Percentiles rank a stretch among this genome's conserved stretches.
Conservation (phyloP, 2,888 invertebrate genomes). For the Meta bourneti region DNA sequence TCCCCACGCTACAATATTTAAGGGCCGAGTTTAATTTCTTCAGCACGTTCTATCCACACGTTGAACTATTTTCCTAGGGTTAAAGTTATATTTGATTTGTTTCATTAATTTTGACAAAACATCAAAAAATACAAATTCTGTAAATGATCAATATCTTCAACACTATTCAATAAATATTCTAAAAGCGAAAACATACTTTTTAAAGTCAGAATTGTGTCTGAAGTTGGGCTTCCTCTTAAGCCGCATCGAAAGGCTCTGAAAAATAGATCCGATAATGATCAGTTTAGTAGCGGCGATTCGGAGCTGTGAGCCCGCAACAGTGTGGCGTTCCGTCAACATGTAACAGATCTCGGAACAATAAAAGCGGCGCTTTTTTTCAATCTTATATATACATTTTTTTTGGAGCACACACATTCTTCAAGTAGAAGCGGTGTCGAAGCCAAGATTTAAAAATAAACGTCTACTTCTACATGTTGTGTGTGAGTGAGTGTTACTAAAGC, state of each 20-base stretch:
- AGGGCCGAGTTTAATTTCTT: background rate
- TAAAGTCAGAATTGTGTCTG: no score
- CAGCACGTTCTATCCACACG: background rate
- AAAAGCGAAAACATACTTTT: no score
- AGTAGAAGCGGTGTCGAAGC: slow-evolving; percentile 63
- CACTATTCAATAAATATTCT: no score
- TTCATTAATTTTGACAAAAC: no score
- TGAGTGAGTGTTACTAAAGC: slow-evolving; percentile 71
- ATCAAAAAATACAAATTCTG: no score
- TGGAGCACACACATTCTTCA: slow-evolving; percentile 60
- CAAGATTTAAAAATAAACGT: slow-evolving; percentile 76
- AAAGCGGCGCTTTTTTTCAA: slow-evolving; percentile 52
- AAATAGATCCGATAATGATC: slow-evolving; percentile 2
- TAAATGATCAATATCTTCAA: no score
- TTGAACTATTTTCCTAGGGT: background rate
- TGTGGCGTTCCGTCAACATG: background rate
- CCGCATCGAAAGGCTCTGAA: no score
- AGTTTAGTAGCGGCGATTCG: background rate
- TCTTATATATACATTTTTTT: slow-evolving; percentile 73
- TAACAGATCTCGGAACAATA: slow-evolving; percentile 63
- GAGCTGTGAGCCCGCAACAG: background rate
- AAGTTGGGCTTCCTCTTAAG: no score
- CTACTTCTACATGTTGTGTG: slow-evolving; percentile 75
- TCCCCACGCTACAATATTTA: no score
- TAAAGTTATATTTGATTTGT: no score